phyloP scores from a whole-genome alignment of 2,888 invertebrate genomes.

The Ecliptopera silaceata region DNA sequence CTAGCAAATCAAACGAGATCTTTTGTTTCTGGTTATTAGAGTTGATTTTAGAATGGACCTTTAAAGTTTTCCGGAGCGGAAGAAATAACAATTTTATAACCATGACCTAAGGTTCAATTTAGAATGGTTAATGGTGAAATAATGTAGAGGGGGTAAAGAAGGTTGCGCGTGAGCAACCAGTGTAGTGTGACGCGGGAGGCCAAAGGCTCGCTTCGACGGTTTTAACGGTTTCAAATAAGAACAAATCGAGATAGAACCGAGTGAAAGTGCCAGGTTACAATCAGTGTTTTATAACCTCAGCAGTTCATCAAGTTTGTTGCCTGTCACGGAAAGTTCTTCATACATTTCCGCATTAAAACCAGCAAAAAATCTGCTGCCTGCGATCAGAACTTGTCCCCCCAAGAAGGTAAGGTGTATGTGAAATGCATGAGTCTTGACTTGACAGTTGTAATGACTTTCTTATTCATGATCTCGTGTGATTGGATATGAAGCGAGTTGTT shows the following conservation, averaged over 20 bases:
- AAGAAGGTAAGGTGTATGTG: slow-evolving; percentile 33
- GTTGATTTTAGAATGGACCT: neutral
- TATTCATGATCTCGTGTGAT: slow-evolving; percentile 7
- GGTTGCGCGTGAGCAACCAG: slow-evolving; percentile 63
- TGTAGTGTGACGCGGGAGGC: slow-evolving; percentile 34
- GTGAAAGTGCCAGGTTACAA: slow-evolving; percentile 67
- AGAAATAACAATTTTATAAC: neutral
- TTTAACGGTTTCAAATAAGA: slow-evolving; percentile 55
- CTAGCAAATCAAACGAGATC: neutral
- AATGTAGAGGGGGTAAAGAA: slow-evolving; percentile 56
- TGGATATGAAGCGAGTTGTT: neutral
- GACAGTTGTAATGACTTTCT: slow-evolving; percentile 11
- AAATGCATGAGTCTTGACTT: slow-evolving; percentile 22
- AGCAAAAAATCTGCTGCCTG: slow-evolving; percentile 15
- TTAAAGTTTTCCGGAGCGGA: neutral
- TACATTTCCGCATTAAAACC: slow-evolving; percentile 26
- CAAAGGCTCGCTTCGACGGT: slow-evolving; percentile 42
- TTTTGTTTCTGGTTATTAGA: neutral
- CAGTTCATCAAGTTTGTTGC: slow-evolving; percentile 22
- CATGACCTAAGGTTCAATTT: neutral
- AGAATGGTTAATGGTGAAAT: slow-evolving; percentile 7
- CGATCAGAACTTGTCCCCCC: slow-evolving; percentile 28
- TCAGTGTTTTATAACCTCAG: slow-evolving; percentile 31
- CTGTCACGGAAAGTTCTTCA: neutral
- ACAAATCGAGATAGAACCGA: slow-evolving; percentile 67